Percentiles rank a stretch among this genome's conserved stretches.
Conservation (phyloP, 2,888 invertebrate genomes). For the Hydrotaea cyrtoneurina region DNA sequence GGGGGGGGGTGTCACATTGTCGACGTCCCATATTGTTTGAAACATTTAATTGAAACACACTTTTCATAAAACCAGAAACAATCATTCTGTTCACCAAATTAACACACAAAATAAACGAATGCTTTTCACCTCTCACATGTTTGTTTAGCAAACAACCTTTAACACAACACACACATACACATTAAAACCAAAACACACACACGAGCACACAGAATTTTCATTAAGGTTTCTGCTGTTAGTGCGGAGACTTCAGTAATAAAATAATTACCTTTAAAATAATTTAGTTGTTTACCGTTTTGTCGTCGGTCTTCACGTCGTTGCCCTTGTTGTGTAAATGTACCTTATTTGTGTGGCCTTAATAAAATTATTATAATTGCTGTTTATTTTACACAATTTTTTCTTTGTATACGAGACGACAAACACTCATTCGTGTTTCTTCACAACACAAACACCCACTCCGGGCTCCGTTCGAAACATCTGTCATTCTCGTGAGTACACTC, state of each 20-base stretch:
- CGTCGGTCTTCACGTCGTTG: neutral
- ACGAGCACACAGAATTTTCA: neutral
- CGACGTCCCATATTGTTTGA: neutral
- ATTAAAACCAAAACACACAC: neutral
- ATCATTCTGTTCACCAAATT: conserved; percentile 17
- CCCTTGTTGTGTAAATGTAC: conserved; percentile 21
- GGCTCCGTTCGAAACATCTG: conserved; percentile 7
- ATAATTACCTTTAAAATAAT: conserved; percentile 36
- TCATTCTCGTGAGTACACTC: neutral
- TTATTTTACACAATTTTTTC: conserved; percentile 29
- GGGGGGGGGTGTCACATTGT: too few relatives aligned
- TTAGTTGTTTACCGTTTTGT: conserved; percentile 26
- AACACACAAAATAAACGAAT: conserved; percentile 34
- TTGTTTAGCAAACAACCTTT: conserved; percentile 12
- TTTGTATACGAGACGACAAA: conserved; percentile 3
- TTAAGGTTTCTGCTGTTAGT: neutral
- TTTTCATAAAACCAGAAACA: neutral
- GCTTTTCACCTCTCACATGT: conserved; percentile 23
- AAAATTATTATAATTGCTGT: conserved; percentile 40
- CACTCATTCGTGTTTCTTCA: conserved; percentile 15
- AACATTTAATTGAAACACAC: neutral
- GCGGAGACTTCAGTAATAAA: neutral
- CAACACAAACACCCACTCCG: neutral
- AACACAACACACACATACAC: neutral
- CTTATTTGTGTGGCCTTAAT: conserved; percentile 29